These are phyloP conservation scores for Thecocarcelia acutangulata DNA, from an alignment of 2,888 invertebrate species.

Conservation along the genomic window DNA sequence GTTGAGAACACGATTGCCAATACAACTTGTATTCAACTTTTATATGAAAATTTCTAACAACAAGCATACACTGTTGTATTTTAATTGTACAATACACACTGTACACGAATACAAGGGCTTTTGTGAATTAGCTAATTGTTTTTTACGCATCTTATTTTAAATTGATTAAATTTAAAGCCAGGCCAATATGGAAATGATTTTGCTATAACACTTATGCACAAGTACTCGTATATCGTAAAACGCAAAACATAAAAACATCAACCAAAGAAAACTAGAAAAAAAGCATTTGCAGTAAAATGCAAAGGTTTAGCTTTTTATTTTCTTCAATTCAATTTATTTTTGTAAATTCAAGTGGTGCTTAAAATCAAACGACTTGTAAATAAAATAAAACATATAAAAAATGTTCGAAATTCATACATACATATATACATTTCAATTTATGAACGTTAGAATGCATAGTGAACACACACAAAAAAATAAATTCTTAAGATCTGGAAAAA, in stretches of 20 bases:
- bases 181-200: not conserved
- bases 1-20: too few relatives aligned
- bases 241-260: not conserved
- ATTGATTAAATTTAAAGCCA: too few relatives aligned
- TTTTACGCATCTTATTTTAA: too few relatives aligned
- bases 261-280: conserved; percentile 21
- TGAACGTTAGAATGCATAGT: conserved; percentile 8
- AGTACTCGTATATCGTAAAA: not conserved
- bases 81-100: too few relatives aligned
- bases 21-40: too few relatives aligned
- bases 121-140: too few relatives aligned
- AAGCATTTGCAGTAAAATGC: conserved; percentile 29
- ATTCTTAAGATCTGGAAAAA: not conserved
- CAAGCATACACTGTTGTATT: too few relatives aligned
- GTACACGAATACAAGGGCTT: too few relatives aligned
- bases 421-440: too few relatives aligned
- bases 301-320: conserved; percentile 14
- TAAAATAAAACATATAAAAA: not conserved
- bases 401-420: not conserved
- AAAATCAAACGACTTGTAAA: conserved; percentile 50
- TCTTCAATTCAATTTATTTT: conserved; percentile 41
- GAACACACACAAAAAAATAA: not conserved
- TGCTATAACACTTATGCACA: conserved; percentile 2
- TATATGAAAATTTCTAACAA: too few relatives aligned
- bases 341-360: conserved; percentile 44